Evolutionary conservation across 2,797 vertebrate genomes (phyloP).

Genomic region (Microctenopoma lineatum): DNA sequence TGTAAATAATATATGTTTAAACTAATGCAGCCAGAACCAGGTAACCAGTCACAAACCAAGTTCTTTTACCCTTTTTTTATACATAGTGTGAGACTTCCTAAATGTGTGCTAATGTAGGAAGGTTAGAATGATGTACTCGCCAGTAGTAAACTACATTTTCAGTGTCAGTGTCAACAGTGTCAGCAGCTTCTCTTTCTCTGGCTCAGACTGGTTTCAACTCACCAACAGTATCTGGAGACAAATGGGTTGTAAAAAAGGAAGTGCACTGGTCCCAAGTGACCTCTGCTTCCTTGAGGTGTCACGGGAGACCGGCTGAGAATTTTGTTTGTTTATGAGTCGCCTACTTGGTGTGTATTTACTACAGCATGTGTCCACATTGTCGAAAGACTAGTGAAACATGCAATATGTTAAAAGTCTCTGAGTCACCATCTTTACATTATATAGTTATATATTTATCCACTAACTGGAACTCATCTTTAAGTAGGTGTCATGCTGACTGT

Average conservation of each 20-base stretch:
- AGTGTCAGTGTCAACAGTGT: slow-evolving; percentile 3
- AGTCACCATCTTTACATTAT: not conserved
- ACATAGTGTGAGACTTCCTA: not conserved
- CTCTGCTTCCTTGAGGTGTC: slow-evolving; percentile 44
- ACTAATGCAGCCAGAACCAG: not conserved
- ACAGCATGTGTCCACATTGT: slow-evolving; percentile 6
- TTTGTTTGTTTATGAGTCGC: slow-evolving; percentile 36
- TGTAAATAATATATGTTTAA: slow-evolving; percentile 5
- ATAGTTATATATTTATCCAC: too few relatives aligned
- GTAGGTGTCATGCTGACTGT: too few relatives aligned
- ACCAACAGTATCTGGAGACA: slow-evolving; percentile 42
- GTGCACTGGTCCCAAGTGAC: slow-evolving; percentile 32
- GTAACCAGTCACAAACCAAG: too few relatives aligned
- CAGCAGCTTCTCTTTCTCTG: slow-evolving; percentile 19
- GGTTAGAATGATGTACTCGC: not conserved
- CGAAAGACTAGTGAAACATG: not conserved
- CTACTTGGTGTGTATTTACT: slow-evolving; percentile 32
- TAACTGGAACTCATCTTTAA: not conserved
- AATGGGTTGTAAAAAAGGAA: slow-evolving; percentile 55
- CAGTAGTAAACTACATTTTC: slow-evolving; percentile 1
- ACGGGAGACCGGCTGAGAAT: slow-evolving; percentile 44
- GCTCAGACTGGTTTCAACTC: slow-evolving; percentile 32
- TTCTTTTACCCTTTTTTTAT: too few relatives aligned
- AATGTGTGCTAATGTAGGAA: not conserved
- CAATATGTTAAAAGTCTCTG: slow-evolving; percentile 11